These are phyloP conservation scores for Ormyrus labotus DNA, from an alignment of 2,888 invertebrate genomes.

Conservation along the genomic window DNA sequence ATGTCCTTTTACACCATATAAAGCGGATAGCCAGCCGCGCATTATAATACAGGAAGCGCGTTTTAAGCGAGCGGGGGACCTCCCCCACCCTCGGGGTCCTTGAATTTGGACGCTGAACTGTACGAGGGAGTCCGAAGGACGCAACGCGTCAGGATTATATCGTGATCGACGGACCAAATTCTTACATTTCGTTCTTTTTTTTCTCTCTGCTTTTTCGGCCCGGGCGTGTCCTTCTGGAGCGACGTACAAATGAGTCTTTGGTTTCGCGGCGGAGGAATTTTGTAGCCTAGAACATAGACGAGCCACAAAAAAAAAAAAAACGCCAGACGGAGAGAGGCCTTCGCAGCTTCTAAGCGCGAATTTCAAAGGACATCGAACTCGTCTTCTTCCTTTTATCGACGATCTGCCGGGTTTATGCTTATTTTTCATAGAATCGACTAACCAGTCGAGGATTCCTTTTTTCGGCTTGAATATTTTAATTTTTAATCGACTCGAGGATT, in stretches of 20 bases:
- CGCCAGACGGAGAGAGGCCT: constrained; percentile 59
- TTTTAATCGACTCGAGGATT: too few species aligned
- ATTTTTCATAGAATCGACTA: background rate
- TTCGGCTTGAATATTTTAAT: too few species aligned
- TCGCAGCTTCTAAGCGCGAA: background rate
- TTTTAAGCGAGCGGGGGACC: constrained; percentile 13
- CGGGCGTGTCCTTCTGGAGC: constrained; percentile 29
- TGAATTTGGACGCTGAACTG: constrained; percentile 56
- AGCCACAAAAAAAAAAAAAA: constrained; percentile 1
- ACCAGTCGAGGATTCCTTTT: background rate
- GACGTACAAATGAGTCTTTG: background rate
- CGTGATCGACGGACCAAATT: constrained; percentile 23
- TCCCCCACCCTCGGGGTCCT: constrained; percentile 39
- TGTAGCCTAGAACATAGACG: constrained; percentile 34
- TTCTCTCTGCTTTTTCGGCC: constrained; percentile 7
- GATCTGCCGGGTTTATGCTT: background rate
- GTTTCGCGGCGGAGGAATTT: constrained; percentile 25
- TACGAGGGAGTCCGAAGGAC: constrained; percentile 43
- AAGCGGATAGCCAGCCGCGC: background rate
- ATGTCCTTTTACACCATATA: constrained; percentile 43
- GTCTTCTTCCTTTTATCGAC: constrained; percentile 29
- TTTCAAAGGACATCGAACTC: constrained; percentile 49
- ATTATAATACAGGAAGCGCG: constrained; percentile 54
- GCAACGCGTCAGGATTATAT: constrained; percentile 33
- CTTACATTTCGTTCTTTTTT: background rate